These are phyloP conservation scores for Ataeniobius toweri DNA, from an alignment of 2,797 vertebrate species.

Conservation along the genomic window DNA sequence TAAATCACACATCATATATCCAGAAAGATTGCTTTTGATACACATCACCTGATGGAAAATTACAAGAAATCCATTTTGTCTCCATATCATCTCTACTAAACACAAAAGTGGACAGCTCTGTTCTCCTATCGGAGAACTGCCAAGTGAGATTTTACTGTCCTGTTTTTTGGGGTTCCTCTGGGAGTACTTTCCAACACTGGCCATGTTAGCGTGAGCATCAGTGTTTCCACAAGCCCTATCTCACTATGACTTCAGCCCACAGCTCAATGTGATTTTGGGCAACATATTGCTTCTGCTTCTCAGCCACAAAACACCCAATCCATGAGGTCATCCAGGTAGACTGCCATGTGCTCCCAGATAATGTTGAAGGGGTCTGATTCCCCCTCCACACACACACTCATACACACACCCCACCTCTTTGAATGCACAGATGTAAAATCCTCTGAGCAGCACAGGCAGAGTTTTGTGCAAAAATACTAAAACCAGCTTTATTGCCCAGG, in stretches of 20 bases:
- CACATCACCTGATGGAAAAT: constrained; percentile 30
- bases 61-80: constrained; percentile 36
- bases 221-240: constrained; percentile 81
- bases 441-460: not conserved
- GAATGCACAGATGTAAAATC: not conserved
- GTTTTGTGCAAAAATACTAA: not conserved
- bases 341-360: constrained; percentile 49
- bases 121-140: constrained; percentile 54
- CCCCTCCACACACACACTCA: no score
- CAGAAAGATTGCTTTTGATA: constrained; percentile 25
- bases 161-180: constrained; percentile 68
- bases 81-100: constrained; percentile 34
- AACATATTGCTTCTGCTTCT: constrained; percentile 75
- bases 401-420: not conserved
- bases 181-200: constrained; percentile 66
- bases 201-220: constrained; percentile 76
- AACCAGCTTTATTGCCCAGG: not conserved
- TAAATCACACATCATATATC: no score
- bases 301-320: constrained; percentile 46
- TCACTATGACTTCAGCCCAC: constrained; percentile 78
- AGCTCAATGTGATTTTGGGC: constrained; percentile 56
- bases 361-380: constrained; percentile 8
- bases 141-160: constrained; percentile 73
- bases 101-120: constrained; percentile 33
- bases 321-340: constrained; percentile 79